Percentiles rank a stretch among this genome's conserved stretches.
Evolutionary conservation across 1,140 invertebrate genomes (phyloP).

Genomic region (Anagrus nilaparvatae): DNA sequence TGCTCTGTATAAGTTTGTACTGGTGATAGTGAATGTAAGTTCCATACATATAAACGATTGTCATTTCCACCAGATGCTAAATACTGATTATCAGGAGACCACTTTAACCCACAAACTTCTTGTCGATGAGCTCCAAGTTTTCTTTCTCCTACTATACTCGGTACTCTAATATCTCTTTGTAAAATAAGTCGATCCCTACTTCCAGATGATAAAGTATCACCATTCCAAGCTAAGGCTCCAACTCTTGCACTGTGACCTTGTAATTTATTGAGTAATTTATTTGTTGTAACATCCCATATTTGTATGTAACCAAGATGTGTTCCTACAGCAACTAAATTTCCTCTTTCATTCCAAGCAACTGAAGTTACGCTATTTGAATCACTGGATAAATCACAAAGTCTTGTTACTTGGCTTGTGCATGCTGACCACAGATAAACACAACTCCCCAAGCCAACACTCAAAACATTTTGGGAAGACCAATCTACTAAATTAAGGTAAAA

Average conservation of each 20-base stretch:
- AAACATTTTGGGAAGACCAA: constrained; percentile 98
- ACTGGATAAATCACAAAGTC: constrained; percentile 87
- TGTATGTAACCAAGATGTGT: constrained; percentile 95
- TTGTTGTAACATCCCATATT: constrained; percentile 94
- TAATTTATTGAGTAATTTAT: constrained; percentile 78
- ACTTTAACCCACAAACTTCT: constrained; percentile 98
- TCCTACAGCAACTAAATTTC: constrained; percentile 93
- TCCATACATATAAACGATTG: constrained; percentile 98
- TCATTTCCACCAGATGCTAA: constrained; percentile 98
- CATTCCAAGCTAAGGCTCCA: constrained; percentile 96
- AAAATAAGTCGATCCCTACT: constrained; percentile 90
- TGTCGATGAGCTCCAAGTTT: constrained; percentile 87
- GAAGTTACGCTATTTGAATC: constrained; percentile 95
- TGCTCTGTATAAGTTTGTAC: constrained; percentile 97
- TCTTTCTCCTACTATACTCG: constrained; percentile 64
- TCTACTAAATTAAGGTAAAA: constrained; percentile 99
- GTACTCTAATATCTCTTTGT: constrained; percentile 87
- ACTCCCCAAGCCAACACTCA: constrained; percentile 95
- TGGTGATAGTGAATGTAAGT: constrained; percentile 76
- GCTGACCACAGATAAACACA: constrained; percentile 99
- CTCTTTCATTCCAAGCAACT: constrained; percentile 97
- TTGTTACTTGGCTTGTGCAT: constrained; percentile 94
- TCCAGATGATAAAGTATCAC: constrained; percentile 92
- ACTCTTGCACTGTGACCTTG: constrained; percentile 87
- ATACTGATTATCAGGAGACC: constrained; percentile 98